Conservation (phyloP, 1,140 invertebrate genomes). For the Anoplolepis gracilipes region DNA sequence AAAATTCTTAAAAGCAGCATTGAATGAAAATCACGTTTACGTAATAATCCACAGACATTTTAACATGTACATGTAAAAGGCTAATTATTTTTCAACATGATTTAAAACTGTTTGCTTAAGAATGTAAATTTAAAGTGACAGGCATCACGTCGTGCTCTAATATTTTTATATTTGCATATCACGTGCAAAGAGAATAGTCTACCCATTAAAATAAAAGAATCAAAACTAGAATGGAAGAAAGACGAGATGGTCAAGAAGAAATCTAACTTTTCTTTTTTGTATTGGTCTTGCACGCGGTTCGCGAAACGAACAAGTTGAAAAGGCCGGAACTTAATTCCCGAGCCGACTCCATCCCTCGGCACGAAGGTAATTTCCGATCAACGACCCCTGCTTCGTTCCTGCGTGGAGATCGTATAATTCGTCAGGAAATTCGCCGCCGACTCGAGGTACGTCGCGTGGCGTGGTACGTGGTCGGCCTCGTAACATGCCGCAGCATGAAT, state of each 20-base stretch:
- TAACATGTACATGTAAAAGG: not conserved
- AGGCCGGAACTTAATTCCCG: constrained; percentile 37
- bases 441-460: constrained; percentile 42
- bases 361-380: constrained; percentile 63
- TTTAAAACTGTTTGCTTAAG: not conserved
- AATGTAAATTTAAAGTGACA: not conserved
- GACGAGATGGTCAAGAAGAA: not conserved
- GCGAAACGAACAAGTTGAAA: constrained; percentile 19
- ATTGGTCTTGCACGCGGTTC: not conserved
- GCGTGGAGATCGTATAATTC: constrained; percentile 37
- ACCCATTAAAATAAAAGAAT: not conserved
- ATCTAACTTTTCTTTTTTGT: not conserved
- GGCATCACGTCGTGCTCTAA: not conserved
- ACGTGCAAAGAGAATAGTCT: not conserved
- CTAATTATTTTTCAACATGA: not conserved
- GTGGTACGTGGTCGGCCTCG: constrained; percentile 28
- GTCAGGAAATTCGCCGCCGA: constrained; percentile 45
- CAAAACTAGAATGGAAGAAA: no score
- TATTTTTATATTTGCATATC: not conserved
- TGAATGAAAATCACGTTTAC: constrained; percentile 12
- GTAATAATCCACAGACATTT: not conserved
- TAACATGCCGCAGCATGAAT: constrained; percentile 60
- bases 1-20: constrained; percentile 16
- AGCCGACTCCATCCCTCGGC: constrained; percentile 5
- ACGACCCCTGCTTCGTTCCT: constrained; percentile 44